Evolutionary conservation across 1,140 invertebrate species (phyloP), one percentile per base, ranked within the genome.

Genomic region (Globodera ellingtonae): DNA sequence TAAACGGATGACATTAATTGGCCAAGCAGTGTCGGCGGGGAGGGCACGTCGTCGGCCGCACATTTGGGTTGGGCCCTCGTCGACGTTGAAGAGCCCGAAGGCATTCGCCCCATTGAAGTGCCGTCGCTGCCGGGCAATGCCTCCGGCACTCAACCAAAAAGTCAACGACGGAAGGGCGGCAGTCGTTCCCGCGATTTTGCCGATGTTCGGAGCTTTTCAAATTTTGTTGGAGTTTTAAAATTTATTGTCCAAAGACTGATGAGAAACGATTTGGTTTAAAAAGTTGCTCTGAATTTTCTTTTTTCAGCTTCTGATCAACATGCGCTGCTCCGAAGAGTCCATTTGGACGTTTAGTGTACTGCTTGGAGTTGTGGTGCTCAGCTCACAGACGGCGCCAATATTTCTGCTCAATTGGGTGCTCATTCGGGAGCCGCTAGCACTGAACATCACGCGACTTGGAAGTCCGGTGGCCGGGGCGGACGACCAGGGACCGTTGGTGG

Each of bases 291-390:
- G 3, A 35, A 35, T 35, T 50, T 50, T 48, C 15, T 21, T 52
- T 35, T n/a, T 84, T 50, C 18, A 84, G 82, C 69, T 62, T 9
- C 46, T 84, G n/a, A 84, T 82, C 47, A 82, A 82, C 8, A 82
- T 67, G 70, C 59, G 82, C 15, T 82, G 81, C 71, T 48, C 81
- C 48, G 82, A 83, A 7, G 21, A 50, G 18, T 74, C 75, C 10
- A 82, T 70, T 52, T 82, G 75, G 56, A 73, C 52, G 24, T 1
- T 84, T 18, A 80, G 75, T 46, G 52, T 67, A 9, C 35, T 72
- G 50, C 52, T 85, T 50, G 81, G 81, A 35, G n/a, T 77, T 35
- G 48, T 82, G 46, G 81, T 78, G 74, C 18, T 79, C 2, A 47
- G n/a, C 50, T 47, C 80, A 66, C 81, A 82, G 56, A 81, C 80